These are phyloP conservation scores for Crambe crambe DNA, from an alignment of 37 sponge, comb jelly and placozoan genomes.

Conservation along the genomic window DNA sequence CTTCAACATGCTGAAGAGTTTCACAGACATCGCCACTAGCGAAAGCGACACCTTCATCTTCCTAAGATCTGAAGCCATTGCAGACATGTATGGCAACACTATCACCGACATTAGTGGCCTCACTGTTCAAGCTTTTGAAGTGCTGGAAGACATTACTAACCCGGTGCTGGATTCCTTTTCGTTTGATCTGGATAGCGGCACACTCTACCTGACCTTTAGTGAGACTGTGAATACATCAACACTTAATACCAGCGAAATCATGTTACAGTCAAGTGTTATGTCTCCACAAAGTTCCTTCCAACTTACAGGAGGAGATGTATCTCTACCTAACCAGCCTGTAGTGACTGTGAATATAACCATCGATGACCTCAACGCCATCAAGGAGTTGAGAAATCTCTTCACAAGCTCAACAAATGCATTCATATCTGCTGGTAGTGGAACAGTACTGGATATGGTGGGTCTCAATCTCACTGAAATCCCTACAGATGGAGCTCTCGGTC, in stretches of 20 bases:
- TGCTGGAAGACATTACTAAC: slow-evolving; percentile 55
- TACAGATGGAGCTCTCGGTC: slow-evolving; percentile 33
- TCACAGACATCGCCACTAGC: slow-evolving; percentile 54
- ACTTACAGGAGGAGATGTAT: slow-evolving; percentile 36
- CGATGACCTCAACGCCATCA: slow-evolving; percentile 79
- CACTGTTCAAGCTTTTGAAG: slow-evolving; percentile 59
- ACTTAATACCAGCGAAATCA: slow-evolving; percentile 46
- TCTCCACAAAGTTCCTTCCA: slow-evolving; percentile 23
- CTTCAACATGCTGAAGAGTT: slow-evolving; percentile 59
- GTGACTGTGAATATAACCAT: slow-evolving; percentile 58
- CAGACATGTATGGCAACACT: slow-evolving; percentile 65
- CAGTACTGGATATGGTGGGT: slow-evolving; percentile 76
- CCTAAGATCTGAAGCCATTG: slow-evolving; percentile 51
- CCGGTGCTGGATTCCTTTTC: slow-evolving; percentile 67
- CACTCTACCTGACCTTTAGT: slow-evolving; percentile 60
- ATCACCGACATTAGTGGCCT: slow-evolving; percentile 46
- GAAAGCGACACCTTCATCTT: slow-evolving; percentile 71
- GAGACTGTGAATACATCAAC: slow-evolving; percentile 76
- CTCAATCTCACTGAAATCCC: slow-evolving; percentile 62
- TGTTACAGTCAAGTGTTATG: slow-evolving; percentile 46
- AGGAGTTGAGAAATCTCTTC: slow-evolving; percentile 58
- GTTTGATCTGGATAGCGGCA: slow-evolving; percentile 71
- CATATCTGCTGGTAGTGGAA: slow-evolving; percentile 52
- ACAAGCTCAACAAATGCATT: slow-evolving; percentile 56
- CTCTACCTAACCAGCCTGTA: slow-evolving; percentile 36